Conservation (phyloP, 37 sponge, comb jelly and placozoan genomes). For the Tethya wilhelma region DNA sequence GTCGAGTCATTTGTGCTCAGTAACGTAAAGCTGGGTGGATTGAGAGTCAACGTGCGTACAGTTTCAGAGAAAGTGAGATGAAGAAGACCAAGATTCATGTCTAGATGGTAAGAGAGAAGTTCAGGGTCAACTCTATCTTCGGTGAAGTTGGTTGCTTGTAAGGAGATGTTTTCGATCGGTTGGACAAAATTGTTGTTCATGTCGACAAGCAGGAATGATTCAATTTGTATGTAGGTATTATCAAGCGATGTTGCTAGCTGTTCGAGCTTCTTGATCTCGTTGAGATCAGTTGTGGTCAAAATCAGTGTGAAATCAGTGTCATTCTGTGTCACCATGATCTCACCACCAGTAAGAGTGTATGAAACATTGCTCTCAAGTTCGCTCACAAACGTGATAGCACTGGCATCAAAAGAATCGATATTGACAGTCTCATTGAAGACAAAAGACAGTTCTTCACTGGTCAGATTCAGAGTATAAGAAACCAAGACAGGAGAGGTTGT, state of each 20-base stretch:
- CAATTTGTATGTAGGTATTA: constrained; percentile 48
- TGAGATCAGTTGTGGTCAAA: constrained; percentile 79
- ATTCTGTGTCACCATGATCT: constrained; percentile 20
- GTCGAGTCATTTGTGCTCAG: constrained; percentile 27
- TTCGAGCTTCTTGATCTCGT: constrained; percentile 82
- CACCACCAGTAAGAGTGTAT: constrained; percentile 67
- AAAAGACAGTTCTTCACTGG: constrained; percentile 64
- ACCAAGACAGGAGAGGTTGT: constrained; percentile 66
- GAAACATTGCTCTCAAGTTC: background rate
- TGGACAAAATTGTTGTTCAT: constrained; percentile 74
- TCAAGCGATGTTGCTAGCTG: constrained; percentile 47
- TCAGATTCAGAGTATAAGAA: constrained; percentile 74
- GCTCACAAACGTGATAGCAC: constrained; percentile 28
- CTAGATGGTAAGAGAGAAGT: constrained; percentile 63
- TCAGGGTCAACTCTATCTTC: constrained; percentile 72
- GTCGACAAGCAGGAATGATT: constrained; percentile 60
- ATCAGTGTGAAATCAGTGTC: constrained; percentile 53
- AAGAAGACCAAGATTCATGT: constrained; percentile 77
- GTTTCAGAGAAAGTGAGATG: constrained; percentile 86
- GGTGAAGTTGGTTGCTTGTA: constrained; percentile 37
- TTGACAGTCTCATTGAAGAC: constrained; percentile 87
- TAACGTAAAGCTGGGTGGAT: constrained; percentile 52
- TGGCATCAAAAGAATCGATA: constrained; percentile 69
- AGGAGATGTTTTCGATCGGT: background rate
- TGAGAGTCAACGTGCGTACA: constrained; percentile 57